Percentiles rank a stretch among this genome's conserved stretches.
These are phyloP conservation scores for Catharus fuscescens DNA, from an alignment of 2,113 vertebrate species.

Conservation along the genomic window DNA sequence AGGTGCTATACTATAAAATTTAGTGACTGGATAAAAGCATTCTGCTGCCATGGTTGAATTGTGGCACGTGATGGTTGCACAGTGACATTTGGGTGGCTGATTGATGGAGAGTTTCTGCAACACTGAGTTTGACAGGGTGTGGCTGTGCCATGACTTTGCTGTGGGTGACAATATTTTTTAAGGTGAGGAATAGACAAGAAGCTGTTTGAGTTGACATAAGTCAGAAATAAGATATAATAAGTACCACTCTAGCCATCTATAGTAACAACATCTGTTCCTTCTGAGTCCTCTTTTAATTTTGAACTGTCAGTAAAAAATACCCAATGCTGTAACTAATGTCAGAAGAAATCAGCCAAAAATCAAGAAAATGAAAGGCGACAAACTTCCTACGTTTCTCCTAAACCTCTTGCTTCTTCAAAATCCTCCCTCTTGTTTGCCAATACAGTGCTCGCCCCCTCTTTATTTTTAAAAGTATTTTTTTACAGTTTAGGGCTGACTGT, in stretches of 20 bases:
- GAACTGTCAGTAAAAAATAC: slow-evolving; percentile 18
- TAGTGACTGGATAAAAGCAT: not conserved
- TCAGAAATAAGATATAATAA: slow-evolving; percentile 11
- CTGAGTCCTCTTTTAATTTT: not conserved
- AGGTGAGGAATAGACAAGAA: not conserved
- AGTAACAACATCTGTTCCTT: slow-evolving; percentile 37
- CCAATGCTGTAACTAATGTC: not conserved
- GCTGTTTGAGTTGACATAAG: not conserved
- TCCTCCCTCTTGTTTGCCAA: not conserved
- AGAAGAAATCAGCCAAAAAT: slow-evolving; percentile 21
- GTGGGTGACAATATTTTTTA: not conserved
- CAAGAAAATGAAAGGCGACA: not conserved
- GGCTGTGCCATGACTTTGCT: not conserved
- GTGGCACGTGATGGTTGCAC: not conserved
- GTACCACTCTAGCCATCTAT: not conserved
- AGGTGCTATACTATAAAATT: not conserved
- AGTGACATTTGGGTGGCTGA: not conserved
- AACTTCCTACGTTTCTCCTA: not conserved
- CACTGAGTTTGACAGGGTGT: not conserved
- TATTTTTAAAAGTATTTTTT: not conserved
- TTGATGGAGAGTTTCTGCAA: not conserved
- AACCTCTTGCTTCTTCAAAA: not conserved
- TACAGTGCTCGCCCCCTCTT: not conserved
- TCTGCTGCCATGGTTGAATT: not conserved
- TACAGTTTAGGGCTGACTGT: not conserved